A percentile compares a stretch with the other conserved stretches of the same genome.
These are phyloP conservation scores for Lepisosteus oculatus DNA, from an alignment of 2,113 vertebrate species.

Conservation along the genomic window DNA sequence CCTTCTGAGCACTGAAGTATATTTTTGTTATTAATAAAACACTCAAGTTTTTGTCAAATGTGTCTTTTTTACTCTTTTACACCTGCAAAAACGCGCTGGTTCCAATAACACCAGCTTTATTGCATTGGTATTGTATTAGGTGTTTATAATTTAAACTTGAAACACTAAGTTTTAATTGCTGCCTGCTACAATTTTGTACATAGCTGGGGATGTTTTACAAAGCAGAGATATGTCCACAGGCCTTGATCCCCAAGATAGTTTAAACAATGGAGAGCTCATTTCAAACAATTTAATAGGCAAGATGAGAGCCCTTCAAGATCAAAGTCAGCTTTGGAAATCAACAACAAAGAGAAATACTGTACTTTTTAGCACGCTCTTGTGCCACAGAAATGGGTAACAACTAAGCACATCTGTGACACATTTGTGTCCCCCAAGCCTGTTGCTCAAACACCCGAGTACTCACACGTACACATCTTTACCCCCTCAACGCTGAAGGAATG, in stretches of 20 bases:
- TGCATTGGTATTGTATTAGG: not conserved
- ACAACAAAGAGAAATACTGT: slow-evolving; percentile 44
- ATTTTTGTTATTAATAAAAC: too few species aligned
- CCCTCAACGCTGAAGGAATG: not conserved
- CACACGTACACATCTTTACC: slow-evolving; percentile 6
- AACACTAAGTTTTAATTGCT: not conserved
- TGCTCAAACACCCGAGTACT: not conserved
- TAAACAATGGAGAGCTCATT: slow-evolving; percentile 33
- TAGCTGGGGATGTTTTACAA: slow-evolving; percentile 17
- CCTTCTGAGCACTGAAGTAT: too few species aligned
- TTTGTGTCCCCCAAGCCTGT: slow-evolving; percentile 8
- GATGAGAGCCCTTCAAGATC: slow-evolving; percentile 26
- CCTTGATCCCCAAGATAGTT: slow-evolving; percentile 42
- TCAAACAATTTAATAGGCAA: slow-evolving; percentile 17
- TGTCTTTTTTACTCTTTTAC: too few species aligned
- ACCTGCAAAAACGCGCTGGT: too few species aligned
- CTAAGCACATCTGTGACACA: slow-evolving; percentile 10
- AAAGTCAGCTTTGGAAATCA: slow-evolving; percentile 44
- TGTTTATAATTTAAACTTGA: slow-evolving; percentile 19
- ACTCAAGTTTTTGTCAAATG: too few species aligned
- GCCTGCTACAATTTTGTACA: slow-evolving; percentile 30
- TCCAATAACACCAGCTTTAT: too few species aligned
- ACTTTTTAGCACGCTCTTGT: slow-evolving; percentile 25
- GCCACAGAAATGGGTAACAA: slow-evolving; percentile 11
- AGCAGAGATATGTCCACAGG: slow-evolving; percentile 33